Percentiles rank a stretch among this genome's conserved stretches.
Conservation (phyloP, 2,797 vertebrate genomes). For the Eleutherodactylus coqui region DNA sequence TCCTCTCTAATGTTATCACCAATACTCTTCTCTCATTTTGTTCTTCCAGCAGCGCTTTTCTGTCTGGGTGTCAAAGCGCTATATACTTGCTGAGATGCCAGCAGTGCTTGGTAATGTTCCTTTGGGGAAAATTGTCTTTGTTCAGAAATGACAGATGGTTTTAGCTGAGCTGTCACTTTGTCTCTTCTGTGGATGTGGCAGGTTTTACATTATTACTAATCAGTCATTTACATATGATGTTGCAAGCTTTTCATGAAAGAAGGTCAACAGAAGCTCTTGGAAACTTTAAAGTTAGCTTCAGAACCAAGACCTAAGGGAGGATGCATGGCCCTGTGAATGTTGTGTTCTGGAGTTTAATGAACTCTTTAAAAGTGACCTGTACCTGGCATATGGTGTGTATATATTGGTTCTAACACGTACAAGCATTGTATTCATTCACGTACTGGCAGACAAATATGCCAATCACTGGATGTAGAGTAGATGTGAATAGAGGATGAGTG, state of each 20-base stretch:
- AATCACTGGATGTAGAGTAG: not conserved
- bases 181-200: slow-evolving; percentile 55
- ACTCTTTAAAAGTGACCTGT: not conserved
- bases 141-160: slow-evolving; percentile 60
- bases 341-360: not conserved
- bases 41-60: slow-evolving; percentile 7
- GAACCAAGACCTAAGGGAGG: not conserved
- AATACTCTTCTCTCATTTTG: slow-evolving; percentile 8
- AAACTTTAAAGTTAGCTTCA: slow-evolving; percentile 38
- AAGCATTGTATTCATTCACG: not conserved
- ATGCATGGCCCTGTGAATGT: not conserved
- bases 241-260: slow-evolving; percentile 29
- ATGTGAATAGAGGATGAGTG: not conserved
- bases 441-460: not conserved
- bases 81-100: slow-evolving; percentile 19
- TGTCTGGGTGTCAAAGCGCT: slow-evolving; percentile 37
- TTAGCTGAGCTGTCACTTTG: slow-evolving; percentile 60
- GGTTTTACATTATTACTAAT: slow-evolving; percentile 58
- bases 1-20: slow-evolving; percentile 20
- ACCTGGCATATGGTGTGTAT: not conserved
- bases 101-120: slow-evolving; percentile 38
- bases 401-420: not conserved
- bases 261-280: slow-evolving; percentile 41
- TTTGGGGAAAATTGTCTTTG: slow-evolving; percentile 49
- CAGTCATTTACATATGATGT: slow-evolving; percentile 53